Conservation (phyloP, 2,113 vertebrate species). For the Lampris incognitus region DNA sequence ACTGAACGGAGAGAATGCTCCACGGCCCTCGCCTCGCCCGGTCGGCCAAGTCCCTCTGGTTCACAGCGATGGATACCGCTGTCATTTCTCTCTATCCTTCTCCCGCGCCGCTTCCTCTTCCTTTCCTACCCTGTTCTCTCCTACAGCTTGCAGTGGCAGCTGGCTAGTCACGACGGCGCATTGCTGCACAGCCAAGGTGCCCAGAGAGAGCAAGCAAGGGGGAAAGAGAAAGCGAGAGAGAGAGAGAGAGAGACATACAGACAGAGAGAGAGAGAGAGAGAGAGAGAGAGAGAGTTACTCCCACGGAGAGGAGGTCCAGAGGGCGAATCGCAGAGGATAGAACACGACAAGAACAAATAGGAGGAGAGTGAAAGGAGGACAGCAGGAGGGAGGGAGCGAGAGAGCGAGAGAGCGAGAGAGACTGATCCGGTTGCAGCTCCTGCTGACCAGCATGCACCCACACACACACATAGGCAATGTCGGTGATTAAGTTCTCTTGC, state of each 20-base stretch:
- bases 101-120: constrained; percentile 45
- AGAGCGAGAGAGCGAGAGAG: constrained; percentile 39
- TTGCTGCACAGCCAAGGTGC: constrained; percentile 29
- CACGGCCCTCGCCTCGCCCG: neutral
- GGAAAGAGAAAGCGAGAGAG: constrained; percentile 4
- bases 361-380: constrained; percentile 55
- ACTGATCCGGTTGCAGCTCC: constrained; percentile 74
- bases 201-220: no score
- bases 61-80: constrained; percentile 54
- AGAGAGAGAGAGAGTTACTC: constrained; percentile 37
- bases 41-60: constrained; percentile 34
- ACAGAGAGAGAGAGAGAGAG: constrained; percentile 37
- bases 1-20: constrained; percentile 14
- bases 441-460: constrained; percentile 56
- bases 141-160: constrained; percentile 54
- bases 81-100: constrained; percentile 9
- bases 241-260: constrained; percentile 20
- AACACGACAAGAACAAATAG: constrained; percentile 26
- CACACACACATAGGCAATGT: constrained; percentile 42
- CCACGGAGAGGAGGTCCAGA: constrained; percentile 7
- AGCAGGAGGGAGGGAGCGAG: constrained; percentile 15
- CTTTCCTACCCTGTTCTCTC: constrained; percentile 39
- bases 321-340: constrained; percentile 12
- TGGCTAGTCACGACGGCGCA: constrained; percentile 65
- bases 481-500: constrained; percentile 78